Conservation (phyloP, 2,797 vertebrate species). For the Cacajao melanocephalus region DNA sequence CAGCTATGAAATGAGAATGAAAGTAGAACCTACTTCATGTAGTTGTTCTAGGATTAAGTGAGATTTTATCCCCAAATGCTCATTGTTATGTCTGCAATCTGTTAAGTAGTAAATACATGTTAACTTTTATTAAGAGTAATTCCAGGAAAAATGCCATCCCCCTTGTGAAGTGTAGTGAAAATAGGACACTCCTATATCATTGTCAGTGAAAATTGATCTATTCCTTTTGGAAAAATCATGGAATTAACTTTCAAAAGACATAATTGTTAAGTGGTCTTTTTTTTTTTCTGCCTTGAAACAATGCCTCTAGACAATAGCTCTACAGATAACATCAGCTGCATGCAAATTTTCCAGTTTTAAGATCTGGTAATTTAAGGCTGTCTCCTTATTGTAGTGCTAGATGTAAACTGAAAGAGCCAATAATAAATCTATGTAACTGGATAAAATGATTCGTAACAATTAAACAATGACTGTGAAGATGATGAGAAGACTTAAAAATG, state of each 20-base stretch:
- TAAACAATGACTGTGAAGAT: background rate
- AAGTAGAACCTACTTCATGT: background rate
- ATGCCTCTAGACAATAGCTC: background rate
- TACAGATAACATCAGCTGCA: background rate
- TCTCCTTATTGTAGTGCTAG: background rate
- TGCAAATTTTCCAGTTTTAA: background rate
- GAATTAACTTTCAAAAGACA: background rate
- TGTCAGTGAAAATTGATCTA: background rate
- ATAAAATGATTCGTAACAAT: background rate
- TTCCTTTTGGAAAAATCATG: background rate
- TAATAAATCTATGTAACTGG: background rate
- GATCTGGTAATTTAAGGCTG: background rate
- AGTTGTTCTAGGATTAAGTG: background rate
- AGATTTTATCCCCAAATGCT: background rate
- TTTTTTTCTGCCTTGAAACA: background rate
- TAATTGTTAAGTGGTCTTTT: background rate
- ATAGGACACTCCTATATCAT: background rate
- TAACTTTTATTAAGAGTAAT: background rate
- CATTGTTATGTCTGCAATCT: background rate
- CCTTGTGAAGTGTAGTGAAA: background rate
- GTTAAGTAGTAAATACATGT: background rate
- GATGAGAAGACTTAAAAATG: background rate
- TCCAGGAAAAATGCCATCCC: background rate
- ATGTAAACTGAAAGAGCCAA: background rate
- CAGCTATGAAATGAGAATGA: background rate